A percentile compares a stretch with the other conserved stretches of the same genome.
phyloP scores from a whole-genome alignment of 2,113 vertebrate species.

The Ovis canadensis region DNA sequence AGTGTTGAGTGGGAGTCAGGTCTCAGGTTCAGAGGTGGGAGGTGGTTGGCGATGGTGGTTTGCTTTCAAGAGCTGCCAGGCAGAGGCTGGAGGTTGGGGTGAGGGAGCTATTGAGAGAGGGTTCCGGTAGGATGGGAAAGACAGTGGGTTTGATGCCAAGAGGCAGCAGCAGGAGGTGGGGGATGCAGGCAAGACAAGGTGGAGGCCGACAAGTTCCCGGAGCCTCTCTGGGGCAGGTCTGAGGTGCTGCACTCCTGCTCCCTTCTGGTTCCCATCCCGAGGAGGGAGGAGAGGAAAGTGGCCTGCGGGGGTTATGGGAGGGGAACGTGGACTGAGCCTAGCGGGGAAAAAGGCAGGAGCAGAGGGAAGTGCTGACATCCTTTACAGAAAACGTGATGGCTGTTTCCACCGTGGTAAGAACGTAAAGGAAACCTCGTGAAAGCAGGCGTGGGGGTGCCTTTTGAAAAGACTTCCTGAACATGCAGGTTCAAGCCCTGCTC shows the following conservation, averaged over 20 bases:
- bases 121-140: neutral
- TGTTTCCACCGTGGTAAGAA: neutral
- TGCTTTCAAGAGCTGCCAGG: neutral
- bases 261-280: neutral
- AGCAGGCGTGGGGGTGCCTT: neutral
- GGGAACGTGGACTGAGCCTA: fast-evolving
- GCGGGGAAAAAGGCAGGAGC: neutral
- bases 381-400: neutral
- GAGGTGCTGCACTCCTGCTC: neutral
- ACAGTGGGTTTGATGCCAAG: neutral
- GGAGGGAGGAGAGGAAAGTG: neutral
- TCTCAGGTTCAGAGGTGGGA: no score
- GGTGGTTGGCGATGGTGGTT: fast-evolving
- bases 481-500: neutral
- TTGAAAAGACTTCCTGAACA: neutral
- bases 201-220: neutral
- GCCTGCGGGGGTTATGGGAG: neutral
- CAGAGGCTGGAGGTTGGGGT: neutral
- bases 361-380: no score
- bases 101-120: no score
- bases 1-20: neutral
- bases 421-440: neutral
- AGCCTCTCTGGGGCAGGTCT: neutral
- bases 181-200: no score
- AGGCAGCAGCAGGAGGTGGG: neutral